Evolutionary conservation across 1,140 invertebrate genomes (phyloP), one percentile per base, ranked within the genome.

Genomic region (Drosophila sulfurigaster): DNA sequence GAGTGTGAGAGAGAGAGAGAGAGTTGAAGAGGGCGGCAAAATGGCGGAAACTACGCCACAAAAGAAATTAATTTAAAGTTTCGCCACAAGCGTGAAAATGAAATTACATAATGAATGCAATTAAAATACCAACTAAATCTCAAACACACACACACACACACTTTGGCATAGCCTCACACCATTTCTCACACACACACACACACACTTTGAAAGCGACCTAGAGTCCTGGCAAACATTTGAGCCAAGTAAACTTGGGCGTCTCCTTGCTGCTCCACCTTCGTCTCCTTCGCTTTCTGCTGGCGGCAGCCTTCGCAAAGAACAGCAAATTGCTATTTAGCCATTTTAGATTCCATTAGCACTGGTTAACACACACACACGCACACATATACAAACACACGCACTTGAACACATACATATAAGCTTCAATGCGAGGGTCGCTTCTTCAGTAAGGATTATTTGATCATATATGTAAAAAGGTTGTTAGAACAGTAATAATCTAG

Each of bases 81-180:
- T 88, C 66, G 51, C 67, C 63, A 72, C 82, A 85, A 75, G 85
- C 78, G 83, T 85, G 81, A 85, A 88, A 88, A 90, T 76, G 70
- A 74, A 88, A 88, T 88, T 90, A 88, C 86, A 90, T 90, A 88
- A 88, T 88, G 85, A 88, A 90, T 89, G 85, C 85, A 88, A 88
- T 88, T 88, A 88, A 89, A 88, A 88, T 81, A 78, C 75, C 20
- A 66, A 62, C 69, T 59, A 56, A 77, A 66, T 66, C 63, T 66
- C 41, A 25, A 32, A 60, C 46, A 73, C 63, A 54, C 30, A 68
- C 48, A 59, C 28, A 51, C 30, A 62, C 13, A 46, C 38, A 46
- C 35, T 32, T 8, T 32, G 30, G 3, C n/a, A 60, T 35, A 32
- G 5, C 52, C 49, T 30, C 15, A 35, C 13, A 7, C n/a, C 5